Evolutionary conservation across 2,797 vertebrate species (phyloP), one percentile per base, ranked within the genome.

Genomic region (Phrynocephalus forsythii): DNA sequence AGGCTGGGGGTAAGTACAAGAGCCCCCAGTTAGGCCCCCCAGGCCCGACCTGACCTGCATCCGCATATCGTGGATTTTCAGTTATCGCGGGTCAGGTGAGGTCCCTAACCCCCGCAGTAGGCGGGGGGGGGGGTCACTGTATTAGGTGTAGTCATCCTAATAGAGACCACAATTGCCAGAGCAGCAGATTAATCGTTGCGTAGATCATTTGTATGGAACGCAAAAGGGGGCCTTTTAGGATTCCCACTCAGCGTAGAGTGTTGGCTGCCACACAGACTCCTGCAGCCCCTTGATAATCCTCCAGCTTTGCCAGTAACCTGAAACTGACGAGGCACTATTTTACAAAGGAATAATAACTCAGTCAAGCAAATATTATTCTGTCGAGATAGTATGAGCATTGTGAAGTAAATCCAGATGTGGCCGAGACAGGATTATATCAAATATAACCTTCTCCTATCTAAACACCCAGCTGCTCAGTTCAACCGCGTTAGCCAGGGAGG

Each of bases 361-460:
- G 92, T 90, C 89, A 91, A 92, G 44, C 81, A 92, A 93, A 90
- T 69, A 85, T 38, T 88, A 83, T 92, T 79, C 94, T 93, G 93
- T 92, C 88, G 91, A 91, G 92, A 93, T 94, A 93, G 86, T 88
- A 82, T 78, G 92, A 91, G 86, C 89, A 75, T 90, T 94, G 90
- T 86, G 92, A 95, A 92, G 85, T 90, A 92, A 91, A 93, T 93
- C 92, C 91, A 92, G 91, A 89, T 94, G 93, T 92, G 88, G 92
- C 91, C 92, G 86, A 95, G 90, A 94, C 91, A 91, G 79, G 91
- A 86, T 90, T 92, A 91, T 83, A 86, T 79, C 72, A 38, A 83
- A 91, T 89, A 28, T 68, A 91, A 89, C 90, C 73, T 92, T 88
- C 52, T 90, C 33, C 75, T 91, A 9, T 89, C 82, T 85, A 92